Evolutionary conservation across 2,113 vertebrate species (phyloP).

Genomic region (Corvus moneduloides): DNA sequence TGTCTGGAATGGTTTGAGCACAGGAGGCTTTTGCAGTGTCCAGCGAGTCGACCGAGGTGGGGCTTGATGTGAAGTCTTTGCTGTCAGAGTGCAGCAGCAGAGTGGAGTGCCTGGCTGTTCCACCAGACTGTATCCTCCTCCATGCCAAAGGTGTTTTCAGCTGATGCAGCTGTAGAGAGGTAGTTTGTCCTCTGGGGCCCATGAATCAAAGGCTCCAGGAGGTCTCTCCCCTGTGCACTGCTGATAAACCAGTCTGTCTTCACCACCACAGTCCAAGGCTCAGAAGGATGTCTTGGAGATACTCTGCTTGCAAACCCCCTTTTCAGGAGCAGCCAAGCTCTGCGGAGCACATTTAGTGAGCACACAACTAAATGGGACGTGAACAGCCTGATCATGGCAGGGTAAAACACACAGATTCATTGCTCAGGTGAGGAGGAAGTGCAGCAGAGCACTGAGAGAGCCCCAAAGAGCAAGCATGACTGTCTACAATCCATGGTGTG

Average conservation of each 20-base stretch:
- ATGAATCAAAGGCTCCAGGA: not conserved
- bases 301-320: not conserved
- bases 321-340: not conserved
- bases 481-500: not conserved
- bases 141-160: not conserved
- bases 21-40: not conserved
- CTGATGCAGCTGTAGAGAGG: not conserved
- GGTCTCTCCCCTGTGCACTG: not conserved
- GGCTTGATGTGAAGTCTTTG: not conserved
- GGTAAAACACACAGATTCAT: not conserved
- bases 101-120: not conserved
- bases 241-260: not conserved
- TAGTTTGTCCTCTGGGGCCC: not conserved
- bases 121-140: not conserved
- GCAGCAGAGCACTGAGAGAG: not conserved
- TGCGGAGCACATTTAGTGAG: not conserved
- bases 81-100: not conserved
- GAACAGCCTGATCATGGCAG: not conserved
- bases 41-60: not conserved
- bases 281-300: not conserved
- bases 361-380: not conserved
- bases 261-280: not conserved
- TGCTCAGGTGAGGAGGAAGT: constrained; percentile 13
- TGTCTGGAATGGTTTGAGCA: not conserved
- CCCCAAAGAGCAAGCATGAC: not conserved